These are phyloP conservation scores for Philopedon plagiatum DNA, from an alignment of 2,888 invertebrate species.

Conservation along the genomic window DNA sequence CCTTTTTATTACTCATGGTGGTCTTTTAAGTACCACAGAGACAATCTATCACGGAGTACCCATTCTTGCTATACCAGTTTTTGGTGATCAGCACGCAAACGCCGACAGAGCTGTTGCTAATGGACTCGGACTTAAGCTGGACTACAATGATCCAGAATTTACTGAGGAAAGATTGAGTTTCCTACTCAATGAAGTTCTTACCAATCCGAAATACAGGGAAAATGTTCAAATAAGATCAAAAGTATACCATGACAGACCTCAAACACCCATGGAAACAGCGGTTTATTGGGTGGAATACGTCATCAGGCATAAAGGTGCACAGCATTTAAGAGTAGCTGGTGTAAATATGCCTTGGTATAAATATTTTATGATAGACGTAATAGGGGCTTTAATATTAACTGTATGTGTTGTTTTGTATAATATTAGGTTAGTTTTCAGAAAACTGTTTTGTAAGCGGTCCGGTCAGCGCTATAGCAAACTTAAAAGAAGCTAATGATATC, in stretches of 20 bases:
- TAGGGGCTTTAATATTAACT: conserved; percentile 14
- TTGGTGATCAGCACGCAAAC: conserved; percentile 71
- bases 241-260: conserved; percentile 58
- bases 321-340: conserved; percentile 59
- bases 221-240: conserved; percentile 56
- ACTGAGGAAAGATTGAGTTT: conserved; percentile 13
- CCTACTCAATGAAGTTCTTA: conserved; percentile 23
- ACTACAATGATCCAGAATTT: conserved; percentile 30
- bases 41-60: conserved; percentile 70
- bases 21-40: conserved; percentile 69
- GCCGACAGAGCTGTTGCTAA: conserved; percentile 65
- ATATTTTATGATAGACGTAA: conserved; percentile 59
- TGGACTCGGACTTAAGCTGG: conserved; percentile 34
- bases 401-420: background rate
- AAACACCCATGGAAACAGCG: conserved; percentile 58
- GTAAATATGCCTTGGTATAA: conserved; percentile 58
- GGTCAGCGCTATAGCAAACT: too few relatives aligned
- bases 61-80: conserved; percentile 71
- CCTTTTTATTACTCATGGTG: conserved; percentile 70
- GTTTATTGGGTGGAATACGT: conserved; percentile 62
- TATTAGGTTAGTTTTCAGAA: background rate
- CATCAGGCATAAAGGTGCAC: conserved; percentile 59
- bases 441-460: conserved; percentile 1
- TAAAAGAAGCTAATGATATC: too few relatives aligned
- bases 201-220: conserved; percentile 52